These are phyloP conservation scores for Canis aureus DNA, from an alignment of 2,113 vertebrate species.

Conservation along the genomic window DNA sequence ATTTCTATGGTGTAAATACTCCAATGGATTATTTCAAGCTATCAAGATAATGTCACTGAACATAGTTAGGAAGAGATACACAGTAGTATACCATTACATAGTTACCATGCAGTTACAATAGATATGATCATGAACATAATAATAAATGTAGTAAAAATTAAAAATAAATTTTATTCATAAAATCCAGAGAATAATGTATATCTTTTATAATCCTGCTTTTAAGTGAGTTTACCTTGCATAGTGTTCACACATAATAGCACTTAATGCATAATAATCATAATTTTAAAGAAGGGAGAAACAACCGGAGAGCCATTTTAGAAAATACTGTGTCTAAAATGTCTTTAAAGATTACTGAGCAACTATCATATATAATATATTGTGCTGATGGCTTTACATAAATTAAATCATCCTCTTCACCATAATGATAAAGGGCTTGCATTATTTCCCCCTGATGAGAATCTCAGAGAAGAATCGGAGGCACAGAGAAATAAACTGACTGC, in stretches of 20 bases:
- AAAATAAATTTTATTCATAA: neutral
- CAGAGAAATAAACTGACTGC: neutral
- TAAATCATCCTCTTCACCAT: neutral
- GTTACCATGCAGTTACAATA: neutral
- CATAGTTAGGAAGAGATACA: neutral
- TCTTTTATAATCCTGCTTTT: neutral
- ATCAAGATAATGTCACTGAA: neutral
- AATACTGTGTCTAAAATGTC: neutral
- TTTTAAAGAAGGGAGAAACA: neutral
- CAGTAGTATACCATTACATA: neutral
- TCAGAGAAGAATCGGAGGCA: neutral
- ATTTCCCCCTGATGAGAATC: neutral
- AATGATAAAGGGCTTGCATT: neutral
- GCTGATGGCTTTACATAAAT: neutral
- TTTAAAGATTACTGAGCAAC: neutral
- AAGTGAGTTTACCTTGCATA: neutral
- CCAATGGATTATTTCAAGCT: neutral
- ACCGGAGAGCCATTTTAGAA: neutral
- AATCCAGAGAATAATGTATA: neutral
- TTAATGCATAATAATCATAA: neutral
- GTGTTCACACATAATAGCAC: neutral
- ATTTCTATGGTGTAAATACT: neutral
- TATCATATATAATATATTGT: neutral
- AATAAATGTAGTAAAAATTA: slow-evolving; percentile 31
- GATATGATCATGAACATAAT: neutral